Conservation (phyloP, 2,113 vertebrate genomes). For the Rhombomys opimus region DNA sequence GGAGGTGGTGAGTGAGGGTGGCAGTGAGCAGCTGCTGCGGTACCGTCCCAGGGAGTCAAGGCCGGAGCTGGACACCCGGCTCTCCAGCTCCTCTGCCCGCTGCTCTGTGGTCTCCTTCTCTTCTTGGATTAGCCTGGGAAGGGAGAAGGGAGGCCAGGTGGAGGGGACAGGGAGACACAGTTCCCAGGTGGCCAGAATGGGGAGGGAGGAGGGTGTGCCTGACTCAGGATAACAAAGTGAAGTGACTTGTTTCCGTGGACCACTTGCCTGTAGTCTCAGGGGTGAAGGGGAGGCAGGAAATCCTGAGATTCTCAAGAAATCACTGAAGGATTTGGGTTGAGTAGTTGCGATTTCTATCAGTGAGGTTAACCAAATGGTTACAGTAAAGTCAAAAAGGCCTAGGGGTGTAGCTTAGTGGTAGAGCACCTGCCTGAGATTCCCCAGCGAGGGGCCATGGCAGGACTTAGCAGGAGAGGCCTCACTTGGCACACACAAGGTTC, state of each 20-base stretch:
- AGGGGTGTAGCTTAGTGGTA: not conserved
- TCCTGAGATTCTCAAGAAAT: not conserved
- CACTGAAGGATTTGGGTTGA: not conserved
- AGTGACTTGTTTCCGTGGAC: not conserved
- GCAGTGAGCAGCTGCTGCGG: conserved; percentile 90
- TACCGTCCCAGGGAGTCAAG: conserved; percentile 92
- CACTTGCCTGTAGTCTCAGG: not conserved
- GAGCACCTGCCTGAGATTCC: not conserved
- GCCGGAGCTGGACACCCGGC: conserved; percentile 92
- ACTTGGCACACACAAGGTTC: not conserved
- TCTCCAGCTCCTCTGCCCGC: conserved; percentile 94
- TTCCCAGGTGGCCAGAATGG: not conserved
- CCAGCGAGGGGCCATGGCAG: not conserved
- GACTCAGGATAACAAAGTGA: not conserved
- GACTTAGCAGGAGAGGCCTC: not conserved
- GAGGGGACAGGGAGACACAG: not conserved
- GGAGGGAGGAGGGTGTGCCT: not conserved
- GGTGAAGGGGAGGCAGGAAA: not conserved
- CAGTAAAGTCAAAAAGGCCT: not conserved
- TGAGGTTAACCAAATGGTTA: not conserved
- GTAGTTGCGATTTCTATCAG: not conserved
- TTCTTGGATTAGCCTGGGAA: conserved; percentile 93
- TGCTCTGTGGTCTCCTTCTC: conserved; percentile 96
- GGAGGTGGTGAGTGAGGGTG: conserved; percentile 94
- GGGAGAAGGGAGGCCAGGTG: not conserved